Conservation (phyloP, 2,888 invertebrate species). For the Palloptera scutellata region DNA sequence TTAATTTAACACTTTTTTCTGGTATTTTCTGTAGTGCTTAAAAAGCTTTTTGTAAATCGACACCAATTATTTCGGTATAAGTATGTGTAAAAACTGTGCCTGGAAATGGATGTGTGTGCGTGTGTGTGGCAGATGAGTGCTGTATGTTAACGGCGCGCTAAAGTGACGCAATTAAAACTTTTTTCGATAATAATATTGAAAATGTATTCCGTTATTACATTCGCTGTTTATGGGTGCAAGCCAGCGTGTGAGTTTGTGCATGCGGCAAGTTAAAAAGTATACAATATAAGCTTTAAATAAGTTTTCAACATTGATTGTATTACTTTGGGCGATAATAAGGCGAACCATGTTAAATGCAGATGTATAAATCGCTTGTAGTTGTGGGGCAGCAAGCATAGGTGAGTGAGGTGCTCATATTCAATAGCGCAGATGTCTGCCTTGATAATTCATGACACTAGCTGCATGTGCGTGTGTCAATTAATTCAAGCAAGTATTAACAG, state of each 20-base stretch:
- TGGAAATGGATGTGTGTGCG: constrained; percentile 5
- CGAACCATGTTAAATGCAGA: too few relatives aligned
- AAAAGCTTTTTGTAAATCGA: constrained; percentile 1
- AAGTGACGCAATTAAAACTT: constrained; percentile 39
- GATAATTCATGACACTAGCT: too few relatives aligned
- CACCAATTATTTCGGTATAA: constrained; percentile 28
- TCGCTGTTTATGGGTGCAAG: not conserved
- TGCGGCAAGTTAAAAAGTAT: too few relatives aligned
- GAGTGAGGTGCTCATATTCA: too few relatives aligned
- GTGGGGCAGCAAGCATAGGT: too few relatives aligned
- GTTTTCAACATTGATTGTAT: too few relatives aligned
- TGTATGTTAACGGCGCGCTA: constrained; percentile 38
- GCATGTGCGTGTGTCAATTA: too few relatives aligned
- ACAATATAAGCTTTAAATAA: too few relatives aligned
- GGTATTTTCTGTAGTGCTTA: not conserved
- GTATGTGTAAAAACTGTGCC: constrained; percentile 9
- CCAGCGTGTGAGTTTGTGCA: not conserved
- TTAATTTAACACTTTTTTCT: constrained; percentile 25
- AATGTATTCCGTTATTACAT: not conserved
- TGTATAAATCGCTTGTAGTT: too few relatives aligned
- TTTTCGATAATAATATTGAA: constrained; percentile 10
- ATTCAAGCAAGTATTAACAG: too few relatives aligned
- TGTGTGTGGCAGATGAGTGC: constrained; percentile 7
- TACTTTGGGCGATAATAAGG: too few relatives aligned
- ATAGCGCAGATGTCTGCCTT: too few relatives aligned